Evolutionary conservation across 1,140 invertebrate genomes (phyloP).

Genomic region (Doryteuthis pealeii): DNA sequence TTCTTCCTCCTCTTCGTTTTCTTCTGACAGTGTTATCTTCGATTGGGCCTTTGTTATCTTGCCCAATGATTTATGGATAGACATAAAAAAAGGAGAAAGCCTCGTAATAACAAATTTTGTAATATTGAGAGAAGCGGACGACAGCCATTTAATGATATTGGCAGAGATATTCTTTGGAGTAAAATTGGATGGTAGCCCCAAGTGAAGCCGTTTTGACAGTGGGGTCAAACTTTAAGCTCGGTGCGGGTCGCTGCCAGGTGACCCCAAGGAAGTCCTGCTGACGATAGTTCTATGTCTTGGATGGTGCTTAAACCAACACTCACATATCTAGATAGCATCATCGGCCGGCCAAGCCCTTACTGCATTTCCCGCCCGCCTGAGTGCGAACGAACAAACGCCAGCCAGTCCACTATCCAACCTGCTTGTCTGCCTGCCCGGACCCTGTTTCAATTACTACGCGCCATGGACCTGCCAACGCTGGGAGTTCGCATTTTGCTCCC

Average conservation of each 20-base stretch:
- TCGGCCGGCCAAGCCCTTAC: too few relatives aligned
- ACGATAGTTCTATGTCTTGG: too few relatives aligned
- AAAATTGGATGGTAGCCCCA: constrained; percentile 1
- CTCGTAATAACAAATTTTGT: constrained; percentile 10
- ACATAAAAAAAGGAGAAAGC: neutral
- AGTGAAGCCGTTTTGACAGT: neutral
- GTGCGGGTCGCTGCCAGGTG: too few relatives aligned
- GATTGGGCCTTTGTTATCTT: constrained; percentile 3
- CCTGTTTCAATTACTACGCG: constrained; percentile 4
- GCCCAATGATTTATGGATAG: constrained; percentile 6
- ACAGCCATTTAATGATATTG: constrained; percentile 12
- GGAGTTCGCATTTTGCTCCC: neutral
- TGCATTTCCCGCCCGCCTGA: too few relatives aligned
- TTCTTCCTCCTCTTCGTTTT: too few relatives aligned
- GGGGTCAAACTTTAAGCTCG: neutral
- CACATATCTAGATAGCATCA: too few relatives aligned
- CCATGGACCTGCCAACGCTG: neutral
- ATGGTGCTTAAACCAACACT: too few relatives aligned
- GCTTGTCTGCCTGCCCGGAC: neutral
- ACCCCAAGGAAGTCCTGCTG: too few relatives aligned
- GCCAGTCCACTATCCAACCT: too few relatives aligned
- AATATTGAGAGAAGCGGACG: constrained; percentile 6
- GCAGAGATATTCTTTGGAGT: constrained; percentile 5
- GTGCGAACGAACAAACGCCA: too few relatives aligned
- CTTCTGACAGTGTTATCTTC: too few relatives aligned